Conservation (phyloP, 2,113 vertebrate genomes). For the Tragelaphus strepsiceros region DNA sequence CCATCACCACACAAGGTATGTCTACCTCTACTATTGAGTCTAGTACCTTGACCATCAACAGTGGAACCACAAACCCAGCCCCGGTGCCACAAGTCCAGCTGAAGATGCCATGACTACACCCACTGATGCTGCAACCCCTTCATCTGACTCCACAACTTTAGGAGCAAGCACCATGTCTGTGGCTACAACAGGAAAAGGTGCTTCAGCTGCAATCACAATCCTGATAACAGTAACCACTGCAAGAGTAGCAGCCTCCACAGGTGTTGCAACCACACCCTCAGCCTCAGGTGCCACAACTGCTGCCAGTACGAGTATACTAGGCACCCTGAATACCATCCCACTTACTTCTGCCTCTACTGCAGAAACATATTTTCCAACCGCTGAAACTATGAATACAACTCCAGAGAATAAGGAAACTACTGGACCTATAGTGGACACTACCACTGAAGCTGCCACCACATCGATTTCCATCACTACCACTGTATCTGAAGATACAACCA, state of each 20-base stretch:
- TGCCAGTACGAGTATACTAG: neutral
- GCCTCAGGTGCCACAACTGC: neutral
- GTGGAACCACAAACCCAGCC: neutral
- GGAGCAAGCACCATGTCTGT: neutral
- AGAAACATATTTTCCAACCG: neutral
- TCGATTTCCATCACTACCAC: neutral
- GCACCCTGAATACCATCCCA: neutral
- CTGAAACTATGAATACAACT: neutral
- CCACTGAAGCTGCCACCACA: neutral
- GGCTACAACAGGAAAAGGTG: no score
- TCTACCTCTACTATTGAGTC: neutral
- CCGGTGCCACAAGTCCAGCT: neutral
- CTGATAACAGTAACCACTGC: neutral
- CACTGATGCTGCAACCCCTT: neutral
- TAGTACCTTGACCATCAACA: neutral
- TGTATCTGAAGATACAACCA: neutral
- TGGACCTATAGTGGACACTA: neutral
- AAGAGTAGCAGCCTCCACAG: neutral
- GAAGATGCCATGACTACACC: neutral
- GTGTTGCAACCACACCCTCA: no score
- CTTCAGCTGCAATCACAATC: neutral
- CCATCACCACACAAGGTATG: neutral
- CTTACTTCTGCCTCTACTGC: neutral
- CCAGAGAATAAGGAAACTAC: neutral
- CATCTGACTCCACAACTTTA: neutral